Evolutionary conservation across 2,888 invertebrate species (phyloP), one percentile per base, ranked within the genome.

Genomic region (Uloborus plumipes): DNA sequence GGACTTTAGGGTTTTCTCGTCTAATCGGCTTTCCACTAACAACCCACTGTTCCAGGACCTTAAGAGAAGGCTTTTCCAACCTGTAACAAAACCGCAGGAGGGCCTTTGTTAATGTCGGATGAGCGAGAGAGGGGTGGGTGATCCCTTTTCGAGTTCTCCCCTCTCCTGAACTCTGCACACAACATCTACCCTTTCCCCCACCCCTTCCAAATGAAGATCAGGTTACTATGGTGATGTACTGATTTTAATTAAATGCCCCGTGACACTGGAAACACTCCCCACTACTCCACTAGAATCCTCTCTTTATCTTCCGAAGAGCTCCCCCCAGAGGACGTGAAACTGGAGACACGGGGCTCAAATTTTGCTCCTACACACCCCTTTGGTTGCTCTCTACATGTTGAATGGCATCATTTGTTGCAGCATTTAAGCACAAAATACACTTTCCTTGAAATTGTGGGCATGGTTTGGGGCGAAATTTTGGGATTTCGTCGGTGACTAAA

Each of bases 221-320:
- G 71, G 76, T 82, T 82, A 66, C 81, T 71, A 82, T 82, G 75
- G 81, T 71, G 76, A 82, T 82, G 72, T 65, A 76, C 66, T 75
- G 81, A 76, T 82, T 82, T 82, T 82, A 82, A 82, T 82, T 82
- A 76, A 82, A 82, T 75, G 66, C 55, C 69, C 75, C 55, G 64
- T 50, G 70, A 50, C 74, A 65, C 71, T 31, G 50, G 53, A 53
- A 26, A 51, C 51, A 67, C 22, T 51, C 22, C 31, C 47, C 65
- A 47, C 20, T 11, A 18, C 31, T 39, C 49, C 39, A 39, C 39
- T 39, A 39, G 39, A 39, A 39, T 39, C 39, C 39, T 39, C 39
- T 39, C 39, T 39, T 39, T 39, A 39, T 39, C 39, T 39, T 39
- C 39, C 39, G 39, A 39, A 39, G 39, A 39, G 39, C 11, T 39